These are phyloP conservation scores for Lathronympha strigana DNA, from an alignment of 2,888 invertebrate species.

Conservation along the genomic window DNA sequence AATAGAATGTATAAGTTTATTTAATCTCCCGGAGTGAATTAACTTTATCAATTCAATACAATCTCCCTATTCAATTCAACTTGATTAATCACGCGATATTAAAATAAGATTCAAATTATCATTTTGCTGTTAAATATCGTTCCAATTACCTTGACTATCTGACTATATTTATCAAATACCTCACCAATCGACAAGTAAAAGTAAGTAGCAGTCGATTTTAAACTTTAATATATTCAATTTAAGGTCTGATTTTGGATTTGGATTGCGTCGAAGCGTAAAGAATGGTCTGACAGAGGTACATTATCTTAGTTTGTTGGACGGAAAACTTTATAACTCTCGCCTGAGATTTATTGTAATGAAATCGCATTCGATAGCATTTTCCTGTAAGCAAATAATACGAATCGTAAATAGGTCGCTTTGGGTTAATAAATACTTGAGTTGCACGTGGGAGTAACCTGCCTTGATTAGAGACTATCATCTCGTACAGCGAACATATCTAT, in stretches of 20 bases:
- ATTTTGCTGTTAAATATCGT: conserved; percentile 64
- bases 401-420: conserved; percentile 68
- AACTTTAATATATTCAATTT: conserved; percentile 46
- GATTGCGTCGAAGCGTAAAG: conserved; percentile 55
- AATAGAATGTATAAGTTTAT: background rate
- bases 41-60: conserved; percentile 29
- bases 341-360: conserved; percentile 77
- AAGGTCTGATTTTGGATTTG: conserved; percentile 51
- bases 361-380: conserved; percentile 71
- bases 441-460: conserved; percentile 55
- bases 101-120: conserved; percentile 57
- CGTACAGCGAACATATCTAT: too few species aligned
- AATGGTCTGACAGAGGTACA: conserved; percentile 64
- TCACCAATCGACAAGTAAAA: conserved; percentile 50
- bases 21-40: conserved; percentile 10
- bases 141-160: conserved; percentile 69
- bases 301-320: conserved; percentile 73
- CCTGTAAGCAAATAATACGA: conserved; percentile 66
- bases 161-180: conserved; percentile 63
- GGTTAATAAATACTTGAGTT: conserved; percentile 62
- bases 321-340: conserved; percentile 72
- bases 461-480: conserved; percentile 45
- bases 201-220: conserved; percentile 44
- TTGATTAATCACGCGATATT: conserved; percentile 46
- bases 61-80: conserved; percentile 21